Conservation (phyloP, 2,797 vertebrate genomes). For the Tangara arthus region DNA sequence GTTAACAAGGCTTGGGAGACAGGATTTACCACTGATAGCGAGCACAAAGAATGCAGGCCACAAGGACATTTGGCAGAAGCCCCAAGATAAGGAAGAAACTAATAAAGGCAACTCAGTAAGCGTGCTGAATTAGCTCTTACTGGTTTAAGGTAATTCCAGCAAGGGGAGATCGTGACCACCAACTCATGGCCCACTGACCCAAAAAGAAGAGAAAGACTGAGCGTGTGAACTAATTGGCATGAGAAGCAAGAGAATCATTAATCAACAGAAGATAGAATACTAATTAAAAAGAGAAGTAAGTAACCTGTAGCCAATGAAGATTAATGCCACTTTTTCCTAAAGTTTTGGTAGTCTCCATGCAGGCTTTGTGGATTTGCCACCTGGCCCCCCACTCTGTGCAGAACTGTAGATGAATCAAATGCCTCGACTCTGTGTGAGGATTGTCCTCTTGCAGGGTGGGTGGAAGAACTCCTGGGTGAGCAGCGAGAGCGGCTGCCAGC, state of each 20-base stretch:
- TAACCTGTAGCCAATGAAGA: not conserved
- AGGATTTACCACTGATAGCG: not conserved
- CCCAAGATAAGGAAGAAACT: not conserved
- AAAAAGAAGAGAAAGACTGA: not conserved
- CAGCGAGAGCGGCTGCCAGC: not conserved
- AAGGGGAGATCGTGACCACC: rapidly evolving
- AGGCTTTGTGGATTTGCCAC: not conserved
- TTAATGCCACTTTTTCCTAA: not conserved
- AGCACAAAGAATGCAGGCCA: not conserved
- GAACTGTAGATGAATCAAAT: not conserved
- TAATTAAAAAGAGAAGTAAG: not conserved
- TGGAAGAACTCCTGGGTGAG: not conserved
- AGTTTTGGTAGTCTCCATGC: not conserved
- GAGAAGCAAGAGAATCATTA: not conserved
- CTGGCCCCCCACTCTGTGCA: not conserved
- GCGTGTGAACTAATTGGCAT: not conserved
- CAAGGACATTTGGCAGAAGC: not conserved
- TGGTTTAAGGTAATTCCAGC: no score
- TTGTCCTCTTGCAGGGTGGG: not conserved
- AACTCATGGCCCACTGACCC: not conserved
- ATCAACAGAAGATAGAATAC: not conserved
- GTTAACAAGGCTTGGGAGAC: not conserved
- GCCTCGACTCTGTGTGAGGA: not conserved
- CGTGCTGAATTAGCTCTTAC: not conserved
- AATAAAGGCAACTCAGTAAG: not conserved